Base-by-base conservation (phyloP, 2,113 vertebrate genomes). In the Aptenodytes patagonicus region DNA sequence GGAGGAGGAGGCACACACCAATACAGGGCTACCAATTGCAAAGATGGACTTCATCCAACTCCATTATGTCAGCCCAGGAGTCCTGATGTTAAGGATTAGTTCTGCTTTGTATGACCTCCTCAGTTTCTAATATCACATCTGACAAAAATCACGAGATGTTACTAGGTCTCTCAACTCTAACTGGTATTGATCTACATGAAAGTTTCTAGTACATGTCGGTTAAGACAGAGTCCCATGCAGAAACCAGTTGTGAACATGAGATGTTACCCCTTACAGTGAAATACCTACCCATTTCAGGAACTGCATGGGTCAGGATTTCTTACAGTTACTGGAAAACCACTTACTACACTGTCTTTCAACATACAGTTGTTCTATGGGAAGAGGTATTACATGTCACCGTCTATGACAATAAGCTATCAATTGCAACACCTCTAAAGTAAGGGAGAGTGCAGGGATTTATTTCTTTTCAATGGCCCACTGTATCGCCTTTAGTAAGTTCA, bases 71-170 rank as follows among this genome's bases (percentile, higher is more conserved):
- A 93, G 47, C 14, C 51, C 66, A 54, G 58, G 42, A 96, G 86
- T 69, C 83, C 90, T 87, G 87, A 92, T 96, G 81, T 80, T 97
- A 95, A 89, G 64, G 52, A 92, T 96, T 94, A 92, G 66, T 94
- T 97, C 90, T 95, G 92, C 75, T 93, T 94, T 92, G 64, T 81
- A 73, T 72, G 71, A 93, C n/a, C 71, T 80, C 52, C 70, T 87
- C 73, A 75, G 31, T 54, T 83, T 90, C 68, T 80, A 87, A 29
- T 71, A 83, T 17, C 71, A 42, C 83, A 86, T 94, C 96, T 93
- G 89, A 93, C 29, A 76, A 89, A 92, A 95, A 93, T 70, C 68
- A 65, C 58, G 60, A 66, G 83, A 83, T 10, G 14, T 81, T 83
- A 44, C n/a, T 15, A 6, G 17, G 47, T 89, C 32, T 94, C 75